phyloP scores from a whole-genome alignment of 2,797 vertebrate species.

The Acanthurus tractus region DNA sequence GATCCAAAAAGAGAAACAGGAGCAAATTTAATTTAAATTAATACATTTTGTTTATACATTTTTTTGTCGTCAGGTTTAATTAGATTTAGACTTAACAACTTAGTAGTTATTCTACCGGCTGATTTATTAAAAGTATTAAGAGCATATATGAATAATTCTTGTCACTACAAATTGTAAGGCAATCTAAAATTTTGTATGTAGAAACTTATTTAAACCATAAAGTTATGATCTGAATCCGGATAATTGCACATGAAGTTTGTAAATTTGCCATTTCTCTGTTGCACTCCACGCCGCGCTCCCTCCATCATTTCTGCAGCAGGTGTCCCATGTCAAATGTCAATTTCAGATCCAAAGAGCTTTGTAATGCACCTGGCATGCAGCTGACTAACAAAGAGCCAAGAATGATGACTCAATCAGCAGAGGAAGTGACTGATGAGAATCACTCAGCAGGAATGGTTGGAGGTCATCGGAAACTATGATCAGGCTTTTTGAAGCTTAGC shows the following conservation, averaged over 20 bases:
- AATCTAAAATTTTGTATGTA: not conserved
- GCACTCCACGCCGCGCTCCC: conserved; percentile 27
- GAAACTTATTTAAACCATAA: not conserved
- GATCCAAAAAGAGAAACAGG: too few relatives aligned
- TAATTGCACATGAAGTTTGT: not conserved
- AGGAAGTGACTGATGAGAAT: conserved; percentile 81
- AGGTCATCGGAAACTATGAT: conserved; percentile 77
- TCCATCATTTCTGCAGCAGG: conserved; percentile 59
- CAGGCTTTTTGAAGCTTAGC: conserved; percentile 57
- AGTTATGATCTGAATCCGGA: conserved; percentile 3
- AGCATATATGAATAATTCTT: not conserved
- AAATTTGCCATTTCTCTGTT: conserved; percentile 16
- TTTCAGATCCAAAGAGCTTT: conserved; percentile 61
- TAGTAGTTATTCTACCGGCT: too few relatives aligned
- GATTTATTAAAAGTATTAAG: not conserved
- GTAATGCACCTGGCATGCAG: conserved; percentile 76
- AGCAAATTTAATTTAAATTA: not conserved
- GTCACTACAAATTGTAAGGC: not conserved
- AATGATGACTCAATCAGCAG: conserved; percentile 77
- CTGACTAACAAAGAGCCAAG: conserved; percentile 69
- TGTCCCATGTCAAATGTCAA: conserved; percentile 70
- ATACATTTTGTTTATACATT: not conserved
- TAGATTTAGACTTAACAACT: not conserved
- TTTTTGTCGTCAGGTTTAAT: not conserved
- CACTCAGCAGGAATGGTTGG: conserved; percentile 63